phyloP scores from a whole-genome alignment of 1,140 invertebrate species.

The Drosophila eugracilis region DNA sequence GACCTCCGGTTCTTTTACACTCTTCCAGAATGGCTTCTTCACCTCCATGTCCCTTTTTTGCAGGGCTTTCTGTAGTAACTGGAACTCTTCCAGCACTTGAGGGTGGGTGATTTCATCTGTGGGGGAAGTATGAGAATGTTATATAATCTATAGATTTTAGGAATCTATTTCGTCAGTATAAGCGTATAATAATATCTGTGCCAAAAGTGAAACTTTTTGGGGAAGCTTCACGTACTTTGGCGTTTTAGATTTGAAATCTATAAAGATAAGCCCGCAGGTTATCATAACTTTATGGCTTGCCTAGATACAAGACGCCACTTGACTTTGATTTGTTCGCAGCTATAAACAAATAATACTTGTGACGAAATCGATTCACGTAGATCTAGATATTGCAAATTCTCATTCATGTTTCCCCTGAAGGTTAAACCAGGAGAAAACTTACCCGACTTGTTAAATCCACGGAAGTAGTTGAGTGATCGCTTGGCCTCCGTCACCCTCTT shows the following conservation, averaged over 20 bases:
- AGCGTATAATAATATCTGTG: too few relatives aligned
- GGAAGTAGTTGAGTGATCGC: slow-evolving; percentile 85
- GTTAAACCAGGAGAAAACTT: slow-evolving; percentile 12
- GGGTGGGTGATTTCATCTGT: slow-evolving; percentile 76
- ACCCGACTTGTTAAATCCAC: slow-evolving; percentile 85
- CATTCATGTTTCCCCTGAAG: not conserved
- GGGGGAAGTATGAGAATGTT: not conserved
- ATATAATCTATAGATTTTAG: slow-evolving; percentile 9
- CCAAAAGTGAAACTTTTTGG: not conserved
- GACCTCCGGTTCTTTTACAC: slow-evolving; percentile 82
- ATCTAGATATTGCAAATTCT: not conserved
- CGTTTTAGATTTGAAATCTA: slow-evolving; percentile 10
- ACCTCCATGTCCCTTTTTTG: slow-evolving; percentile 62
- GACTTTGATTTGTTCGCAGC: slow-evolving; percentile 33
- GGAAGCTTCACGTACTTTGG: not conserved
- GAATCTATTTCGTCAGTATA: too few relatives aligned
- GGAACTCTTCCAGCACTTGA: slow-evolving; percentile 80
- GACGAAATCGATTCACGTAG: not conserved
- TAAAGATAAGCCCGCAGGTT: slow-evolving; percentile 17
- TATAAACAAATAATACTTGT: not conserved
- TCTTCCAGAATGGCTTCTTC: slow-evolving; percentile 66
- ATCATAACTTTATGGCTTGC: slow-evolving; percentile 10
- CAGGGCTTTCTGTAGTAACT: slow-evolving; percentile 66
- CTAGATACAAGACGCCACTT: slow-evolving; percentile 16
- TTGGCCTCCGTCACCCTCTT: slow-evolving; percentile 86